Evolutionary conservation across 2,113 vertebrate species (phyloP).

Genomic region (Hippocampus mohnikei): DNA sequence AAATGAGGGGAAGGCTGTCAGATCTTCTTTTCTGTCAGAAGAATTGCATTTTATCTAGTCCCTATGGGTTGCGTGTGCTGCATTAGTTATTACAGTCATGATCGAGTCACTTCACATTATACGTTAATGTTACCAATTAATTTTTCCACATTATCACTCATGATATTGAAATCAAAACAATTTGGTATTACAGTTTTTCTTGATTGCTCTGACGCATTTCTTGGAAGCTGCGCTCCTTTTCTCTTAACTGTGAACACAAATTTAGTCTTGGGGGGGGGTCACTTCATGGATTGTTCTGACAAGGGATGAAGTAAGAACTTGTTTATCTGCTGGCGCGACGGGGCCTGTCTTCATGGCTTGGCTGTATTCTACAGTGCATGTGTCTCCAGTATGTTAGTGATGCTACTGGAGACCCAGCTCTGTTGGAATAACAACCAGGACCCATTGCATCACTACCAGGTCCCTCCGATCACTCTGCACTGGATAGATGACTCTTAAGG

Average conservation of each 20-base stretch:
- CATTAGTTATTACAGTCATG: conserved; percentile 3
- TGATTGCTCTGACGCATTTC: no score
- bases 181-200: not conserved
- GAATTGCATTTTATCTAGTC: conserved; percentile 17
- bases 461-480: conserved; percentile 12
- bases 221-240: no score
- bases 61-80: conserved; percentile 9
- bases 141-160: not conserved
- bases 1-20: conserved; percentile 18
- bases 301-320: not conserved
- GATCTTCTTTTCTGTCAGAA: conserved; percentile 27
- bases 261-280: not conserved
- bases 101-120: no score
- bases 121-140: no score
- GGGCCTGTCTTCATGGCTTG: conserved; percentile 71
- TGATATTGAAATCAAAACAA: not conserved
- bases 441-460: conserved; percentile 56
- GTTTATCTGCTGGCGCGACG: conserved; percentile 3
- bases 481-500: conserved; percentile 1
- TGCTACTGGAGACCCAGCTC: conserved; percentile 91
- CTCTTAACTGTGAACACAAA: no score
- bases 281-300: not conserved
- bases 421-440: conserved; percentile 97
- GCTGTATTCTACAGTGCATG: conserved; percentile 99
- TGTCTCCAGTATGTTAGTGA: conserved; percentile 96